Conservation (phyloP, 2,888 invertebrate genomes). For the Antitype chi region DNA sequence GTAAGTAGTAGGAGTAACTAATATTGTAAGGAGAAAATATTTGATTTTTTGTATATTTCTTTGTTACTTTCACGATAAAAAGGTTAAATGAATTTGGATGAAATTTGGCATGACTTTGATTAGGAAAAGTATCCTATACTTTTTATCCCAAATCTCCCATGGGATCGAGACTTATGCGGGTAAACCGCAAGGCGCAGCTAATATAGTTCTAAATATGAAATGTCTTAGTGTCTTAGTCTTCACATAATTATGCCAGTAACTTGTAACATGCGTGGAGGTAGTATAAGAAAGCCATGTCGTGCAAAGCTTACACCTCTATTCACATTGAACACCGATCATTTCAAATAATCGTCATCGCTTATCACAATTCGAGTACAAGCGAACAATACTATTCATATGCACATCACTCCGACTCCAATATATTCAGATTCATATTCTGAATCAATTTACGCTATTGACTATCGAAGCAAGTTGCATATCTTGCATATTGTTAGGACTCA, state of each 20-base stretch:
- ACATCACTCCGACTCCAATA: conserved; percentile 41
- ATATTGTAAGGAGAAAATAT: too few relatives aligned
- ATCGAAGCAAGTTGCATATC: conserved; percentile 64
- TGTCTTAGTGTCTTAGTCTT: not conserved
- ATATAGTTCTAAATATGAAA: too few relatives aligned
- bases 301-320: not conserved
- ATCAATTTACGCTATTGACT: conserved; percentile 62
- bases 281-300: not conserved
- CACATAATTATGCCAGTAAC: not conserved
- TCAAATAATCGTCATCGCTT: conserved; percentile 12
- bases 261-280: not conserved
- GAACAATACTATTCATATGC: conserved; percentile 49
- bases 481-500: conserved; percentile 64
- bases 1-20: too few relatives aligned
- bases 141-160: too few relatives aligned
- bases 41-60: too few relatives aligned
- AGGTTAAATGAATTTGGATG: too few relatives aligned
- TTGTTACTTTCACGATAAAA: too few relatives aligned
- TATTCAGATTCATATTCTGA: conserved; percentile 71
- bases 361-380: conserved; percentile 28
- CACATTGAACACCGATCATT: not conserved
- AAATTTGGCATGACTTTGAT: too few relatives aligned
- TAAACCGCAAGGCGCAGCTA: too few relatives aligned
- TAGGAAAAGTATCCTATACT: too few relatives aligned
- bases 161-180: too few relatives aligned